These are phyloP conservation scores for Xiphias gladius DNA, from an alignment of 2,113 vertebrate genomes.

Conservation along the genomic window DNA sequence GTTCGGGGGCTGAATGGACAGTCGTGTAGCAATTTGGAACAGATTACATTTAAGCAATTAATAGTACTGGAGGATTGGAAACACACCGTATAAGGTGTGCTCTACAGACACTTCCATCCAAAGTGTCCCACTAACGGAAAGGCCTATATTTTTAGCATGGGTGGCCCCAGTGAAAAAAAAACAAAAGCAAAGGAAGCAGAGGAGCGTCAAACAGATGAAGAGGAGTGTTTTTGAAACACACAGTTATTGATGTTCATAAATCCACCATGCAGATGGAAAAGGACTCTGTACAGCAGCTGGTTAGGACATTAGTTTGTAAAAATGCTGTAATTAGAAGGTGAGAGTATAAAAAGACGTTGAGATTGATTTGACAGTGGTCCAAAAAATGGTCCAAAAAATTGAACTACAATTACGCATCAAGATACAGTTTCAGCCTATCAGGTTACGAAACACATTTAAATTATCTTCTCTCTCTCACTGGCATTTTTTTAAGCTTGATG, in stretches of 20 bases:
- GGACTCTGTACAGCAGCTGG: conserved; percentile 1
- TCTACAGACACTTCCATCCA: neutral
- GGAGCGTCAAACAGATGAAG: conserved; percentile 7
- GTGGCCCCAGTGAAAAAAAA: conserved; percentile 15
- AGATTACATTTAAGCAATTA: conserved; percentile 5
- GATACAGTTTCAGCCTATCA: neutral
- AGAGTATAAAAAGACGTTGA: neutral
- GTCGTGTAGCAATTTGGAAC: neutral
- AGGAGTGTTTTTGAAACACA: conserved; percentile 8
- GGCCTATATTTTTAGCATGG: conserved; percentile 29
- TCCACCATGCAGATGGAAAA: neutral
- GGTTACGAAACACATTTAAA: too few species aligned
- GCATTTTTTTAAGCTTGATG: too few species aligned
- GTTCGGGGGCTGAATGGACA: neutral
- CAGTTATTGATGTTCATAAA: conserved; percentile 1
- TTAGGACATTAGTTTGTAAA: neutral
- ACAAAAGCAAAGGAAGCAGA: conserved; percentile 13
- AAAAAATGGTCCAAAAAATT: neutral
- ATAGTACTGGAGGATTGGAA: neutral
- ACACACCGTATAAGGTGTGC: neutral
- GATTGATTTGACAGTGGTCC: neutral
- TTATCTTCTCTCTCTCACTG: too few species aligned
- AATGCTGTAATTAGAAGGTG: neutral
- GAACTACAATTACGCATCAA: neutral
- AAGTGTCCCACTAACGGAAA: neutral